A percentile compares a stretch with the other conserved stretches of the same genome.
These are phyloP conservation scores for Plebejus argus DNA, from an alignment of 2,888 invertebrate species.

Conservation along the genomic window DNA sequence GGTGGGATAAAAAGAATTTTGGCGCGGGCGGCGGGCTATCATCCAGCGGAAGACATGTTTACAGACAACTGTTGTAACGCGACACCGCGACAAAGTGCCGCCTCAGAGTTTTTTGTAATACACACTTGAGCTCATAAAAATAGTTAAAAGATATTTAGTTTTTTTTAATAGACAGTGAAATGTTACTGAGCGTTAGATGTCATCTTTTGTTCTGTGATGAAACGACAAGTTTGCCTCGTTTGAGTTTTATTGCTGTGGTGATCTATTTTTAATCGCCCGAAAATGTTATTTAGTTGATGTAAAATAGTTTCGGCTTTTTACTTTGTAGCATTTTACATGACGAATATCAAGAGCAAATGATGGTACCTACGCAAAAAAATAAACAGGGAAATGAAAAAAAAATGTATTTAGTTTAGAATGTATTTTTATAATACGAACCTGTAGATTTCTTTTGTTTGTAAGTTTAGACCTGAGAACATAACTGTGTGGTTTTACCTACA, in stretches of 20 bases:
- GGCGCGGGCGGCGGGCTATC: constrained; percentile 70
- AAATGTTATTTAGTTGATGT: constrained; percentile 39
- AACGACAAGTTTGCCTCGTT: constrained; percentile 69
- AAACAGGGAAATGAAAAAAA: neutral
- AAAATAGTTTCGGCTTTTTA: neutral
- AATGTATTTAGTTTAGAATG: neutral
- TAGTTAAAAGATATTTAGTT: constrained; percentile 76
- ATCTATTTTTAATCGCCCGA: constrained; percentile 68
- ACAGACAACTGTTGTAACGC: constrained; percentile 72
- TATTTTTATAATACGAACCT: too few species aligned
- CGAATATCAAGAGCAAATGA: neutral
- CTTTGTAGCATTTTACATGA: constrained; percentile 11
- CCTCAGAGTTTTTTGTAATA: constrained; percentile 75
- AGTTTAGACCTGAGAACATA: too few species aligned
- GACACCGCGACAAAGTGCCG: constrained; percentile 77
- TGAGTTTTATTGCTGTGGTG: constrained; percentile 66
- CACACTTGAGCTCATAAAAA: constrained; percentile 78
- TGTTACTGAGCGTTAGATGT: constrained; percentile 78
- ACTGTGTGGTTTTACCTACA: neutral
- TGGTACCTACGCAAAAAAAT: neutral
- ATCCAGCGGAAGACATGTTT: constrained; percentile 77
- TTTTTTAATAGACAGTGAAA: constrained; percentile 79
- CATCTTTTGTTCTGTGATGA: constrained; percentile 80
- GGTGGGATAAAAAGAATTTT: constrained; percentile 49
- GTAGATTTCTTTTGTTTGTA: too few species aligned